phyloP scores from a whole-genome alignment of 64 coral and sea anemone species.

The Astreopora myriophthalma region DNA sequence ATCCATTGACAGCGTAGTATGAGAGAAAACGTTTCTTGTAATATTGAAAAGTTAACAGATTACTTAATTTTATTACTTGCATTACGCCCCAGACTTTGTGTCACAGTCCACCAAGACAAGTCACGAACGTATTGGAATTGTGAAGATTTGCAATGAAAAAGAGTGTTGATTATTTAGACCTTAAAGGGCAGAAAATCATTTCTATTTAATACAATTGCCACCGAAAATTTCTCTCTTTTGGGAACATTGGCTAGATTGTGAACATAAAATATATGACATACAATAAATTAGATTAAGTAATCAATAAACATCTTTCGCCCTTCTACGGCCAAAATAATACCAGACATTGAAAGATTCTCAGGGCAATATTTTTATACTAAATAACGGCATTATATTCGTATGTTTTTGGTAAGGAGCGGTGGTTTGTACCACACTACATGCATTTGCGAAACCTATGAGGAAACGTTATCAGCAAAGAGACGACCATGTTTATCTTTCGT shows the following conservation, averaged over 20 bases:
- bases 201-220: conserved; percentile 14
- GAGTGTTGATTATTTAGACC: conserved; percentile 3
- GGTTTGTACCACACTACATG: neutral
- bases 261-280: conserved; percentile 20
- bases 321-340: conserved; percentile 26
- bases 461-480: neutral
- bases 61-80: conserved; percentile 1
- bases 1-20: conserved; percentile 73
- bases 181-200: neutral
- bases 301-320: neutral
- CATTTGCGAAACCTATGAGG: neutral
- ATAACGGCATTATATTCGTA: neutral
- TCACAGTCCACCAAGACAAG: neutral
- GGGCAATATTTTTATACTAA: neutral
- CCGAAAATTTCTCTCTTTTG: conserved; percentile 1
- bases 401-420: neutral
- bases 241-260: conserved; percentile 17
- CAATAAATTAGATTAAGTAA: conserved; percentile 40
- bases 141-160: conserved; percentile 6
- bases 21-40: conserved; percentile 32
- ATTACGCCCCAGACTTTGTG: neutral
- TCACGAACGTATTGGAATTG: neutral
- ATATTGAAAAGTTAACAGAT: conserved; percentile 14
- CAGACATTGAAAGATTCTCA: conserved; percentile 16
- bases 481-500: neutral